Base-by-base conservation (phyloP, 2,797 vertebrate species). In the Odontamblyopus lacepedii region DNA sequence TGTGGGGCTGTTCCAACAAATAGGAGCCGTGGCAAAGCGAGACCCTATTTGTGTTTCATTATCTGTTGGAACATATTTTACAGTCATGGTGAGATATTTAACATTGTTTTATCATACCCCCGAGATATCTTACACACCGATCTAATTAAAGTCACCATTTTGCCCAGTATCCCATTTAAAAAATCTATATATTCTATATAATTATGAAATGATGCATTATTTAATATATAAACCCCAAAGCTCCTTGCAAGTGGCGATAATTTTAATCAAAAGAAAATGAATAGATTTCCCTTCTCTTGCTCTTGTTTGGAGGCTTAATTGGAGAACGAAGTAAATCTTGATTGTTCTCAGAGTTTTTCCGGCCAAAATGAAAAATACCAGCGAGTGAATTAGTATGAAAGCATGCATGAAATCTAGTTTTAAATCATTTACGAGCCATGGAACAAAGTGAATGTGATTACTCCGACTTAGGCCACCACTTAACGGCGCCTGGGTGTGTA, bases 131-230 rank as follows among this genome's bases (percentile, higher is more conserved):
- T 93, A 94, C 91, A 92, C 90, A 91, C 88, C 81, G 78, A 93
- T 95, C 92, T 95, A 94, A 94, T 95, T 94, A 95, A 94, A 94
- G 88, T 79, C 88, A 92, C 88, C 82, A 88, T 90, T 93, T 91
- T 93, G 87, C 92, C 91, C 84, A 75, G 88, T 92, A 91, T 93
- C 90, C 93, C 89, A 92, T 93, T 94, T 92, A 89, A 92, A 91
- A 95, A 94, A 94, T 94, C 92, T 93, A 95, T 94, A 93, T 93
- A 92, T 94, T 93, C 92, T 93, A 94, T 95, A 94, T 94, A 95
- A 94, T 95, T 94, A 95, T 92, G 89, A 94, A 94, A 93, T 92
- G 80, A 92, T 94, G 92, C 92, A 94, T 95, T 95, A 95, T 94
- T 95, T 94, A 94, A 94, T 93, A 93, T 87, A 91, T 89, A 92